phyloP scores from a whole-genome alignment of 2,113 vertebrate genomes.

The Odontesthes bonariensis region DNA sequence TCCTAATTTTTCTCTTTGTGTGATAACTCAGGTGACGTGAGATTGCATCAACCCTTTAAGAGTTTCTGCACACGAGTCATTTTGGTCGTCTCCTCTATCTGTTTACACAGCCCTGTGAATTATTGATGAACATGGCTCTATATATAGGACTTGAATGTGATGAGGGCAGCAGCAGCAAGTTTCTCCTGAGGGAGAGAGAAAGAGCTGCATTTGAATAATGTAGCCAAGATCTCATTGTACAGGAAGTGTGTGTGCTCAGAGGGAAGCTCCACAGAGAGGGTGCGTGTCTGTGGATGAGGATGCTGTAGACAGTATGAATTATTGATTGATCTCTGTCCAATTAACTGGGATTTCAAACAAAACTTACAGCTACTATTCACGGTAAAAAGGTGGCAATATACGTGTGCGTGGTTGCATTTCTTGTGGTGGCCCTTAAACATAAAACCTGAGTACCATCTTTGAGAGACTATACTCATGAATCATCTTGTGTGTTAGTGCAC shows the following conservation, averaged over 20 bases:
- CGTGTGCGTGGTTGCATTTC: background rate
- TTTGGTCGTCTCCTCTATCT: constrained; percentile 52
- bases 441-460: background rate
- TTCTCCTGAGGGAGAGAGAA: constrained; percentile 50
- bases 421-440: background rate
- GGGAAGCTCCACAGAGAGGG: background rate
- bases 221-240: constrained; percentile 2
- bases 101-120: constrained; percentile 65
- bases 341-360: background rate
- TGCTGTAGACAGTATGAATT: background rate
- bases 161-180: constrained; percentile 51
- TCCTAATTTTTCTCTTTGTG: constrained; percentile 4
- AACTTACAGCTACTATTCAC: background rate
- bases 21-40: constrained; percentile 17
- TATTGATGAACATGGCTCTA: constrained; percentile 67
- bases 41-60: constrained; percentile 46
- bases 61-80: constrained; percentile 40
- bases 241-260: constrained; percentile 2
- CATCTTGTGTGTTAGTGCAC: background rate
- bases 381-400: background rate
- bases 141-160: constrained; percentile 61
- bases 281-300: background rate
- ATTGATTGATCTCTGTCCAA: constrained; percentile 6
- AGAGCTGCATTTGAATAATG: constrained; percentile 45
- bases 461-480: background rate